Percentiles rank a stretch among this genome's conserved stretches.
These are phyloP conservation scores for Cydia splendana DNA, from an alignment of 1,140 invertebrate genomes.

Conservation along the genomic window DNA sequence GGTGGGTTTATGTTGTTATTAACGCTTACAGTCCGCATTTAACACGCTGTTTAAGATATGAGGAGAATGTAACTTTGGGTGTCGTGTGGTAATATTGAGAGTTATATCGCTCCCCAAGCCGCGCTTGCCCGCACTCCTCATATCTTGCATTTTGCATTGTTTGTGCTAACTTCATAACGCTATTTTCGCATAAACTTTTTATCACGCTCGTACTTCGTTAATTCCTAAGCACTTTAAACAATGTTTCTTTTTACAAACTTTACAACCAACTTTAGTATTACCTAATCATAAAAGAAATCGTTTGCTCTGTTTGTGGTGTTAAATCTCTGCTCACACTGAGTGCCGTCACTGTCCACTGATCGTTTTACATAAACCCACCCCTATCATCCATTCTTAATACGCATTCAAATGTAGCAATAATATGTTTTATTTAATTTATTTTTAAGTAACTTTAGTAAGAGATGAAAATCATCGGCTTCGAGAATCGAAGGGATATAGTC, in stretches of 20 bases:
- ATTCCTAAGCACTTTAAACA: neutral
- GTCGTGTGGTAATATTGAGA: neutral
- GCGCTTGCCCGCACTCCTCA: slow-evolving; percentile 38
- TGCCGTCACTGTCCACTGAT: slow-evolving; percentile 39
- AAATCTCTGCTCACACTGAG: slow-evolving; percentile 66
- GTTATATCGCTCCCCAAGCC: too few relatives aligned
- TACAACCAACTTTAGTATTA: neutral
- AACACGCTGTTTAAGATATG: slow-evolving; percentile 47
- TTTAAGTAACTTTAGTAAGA: slow-evolving; percentile 47
- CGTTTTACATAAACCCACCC: slow-evolving; percentile 70
- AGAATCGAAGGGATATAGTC: slow-evolving; percentile 34
- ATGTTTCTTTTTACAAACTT: neutral
- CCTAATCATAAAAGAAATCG: neutral
- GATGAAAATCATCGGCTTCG: slow-evolving; percentile 8
- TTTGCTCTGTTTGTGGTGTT: slow-evolving; percentile 2
- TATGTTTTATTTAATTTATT: slow-evolving; percentile 45
- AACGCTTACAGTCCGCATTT: slow-evolving; percentile 54
- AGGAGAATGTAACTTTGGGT: slow-evolving; percentile 37
- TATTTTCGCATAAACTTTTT: slow-evolving; percentile 33
- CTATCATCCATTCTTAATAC: slow-evolving; percentile 49
- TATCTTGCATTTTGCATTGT: slow-evolving; percentile 49
- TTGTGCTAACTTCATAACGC: slow-evolving; percentile 40
- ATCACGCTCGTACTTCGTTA: neutral
- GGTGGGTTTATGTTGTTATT: slow-evolving; percentile 77
- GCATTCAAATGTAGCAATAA: slow-evolving; percentile 46